Evolutionary conservation across 1,140 invertebrate species (phyloP), one percentile per base, ranked within the genome.

Genomic region (Propsilocerus akamusi): DNA sequence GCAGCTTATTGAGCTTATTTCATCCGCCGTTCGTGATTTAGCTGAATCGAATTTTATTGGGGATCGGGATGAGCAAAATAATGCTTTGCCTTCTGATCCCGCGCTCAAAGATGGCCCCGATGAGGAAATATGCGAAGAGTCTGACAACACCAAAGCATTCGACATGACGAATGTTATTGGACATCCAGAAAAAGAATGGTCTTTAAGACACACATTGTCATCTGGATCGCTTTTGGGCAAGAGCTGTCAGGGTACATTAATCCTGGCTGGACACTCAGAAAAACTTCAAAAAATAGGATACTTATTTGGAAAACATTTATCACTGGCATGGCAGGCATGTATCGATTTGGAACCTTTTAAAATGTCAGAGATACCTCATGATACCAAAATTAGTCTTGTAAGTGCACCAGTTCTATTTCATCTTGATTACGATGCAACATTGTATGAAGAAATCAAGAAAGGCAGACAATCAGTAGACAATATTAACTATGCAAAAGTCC

Each of bases 41-140:
- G 79, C 85, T 47, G 80, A 90, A 65, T 81, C 82, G 3, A 86
- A 91, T 68, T 94, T 93, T 62, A 70, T 89, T 30, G 79, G 80
- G 1, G 74, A 81, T 37, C 70, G 80, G 58, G 86, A 90, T 56
- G 74, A 74, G 53, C 79, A 86, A 61, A 86, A 86, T 55, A 81
- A 82, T 64, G 75, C 81, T 14, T 57, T 85, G 26, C 83, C 84
- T n/a, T 72, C 77, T 0, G 68, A 72, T 59, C 75, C 76, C 5
- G 59, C n/a, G 14, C 14, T 20, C 5, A 63, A 62, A 57, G 24
- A 47, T n/a, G 23, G 34, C 41, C 10, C 30, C 48, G 53, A 51
- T 10, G 49, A 52, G 10, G 56, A 62, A 52, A 59, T 65, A 52
- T 55, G 57, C 3, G 53, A 67, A 50, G 62, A 64, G 47, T 62